Evolutionary conservation across 2,888 invertebrate genomes (phyloP).

Genomic region (Melanostoma scalare): DNA sequence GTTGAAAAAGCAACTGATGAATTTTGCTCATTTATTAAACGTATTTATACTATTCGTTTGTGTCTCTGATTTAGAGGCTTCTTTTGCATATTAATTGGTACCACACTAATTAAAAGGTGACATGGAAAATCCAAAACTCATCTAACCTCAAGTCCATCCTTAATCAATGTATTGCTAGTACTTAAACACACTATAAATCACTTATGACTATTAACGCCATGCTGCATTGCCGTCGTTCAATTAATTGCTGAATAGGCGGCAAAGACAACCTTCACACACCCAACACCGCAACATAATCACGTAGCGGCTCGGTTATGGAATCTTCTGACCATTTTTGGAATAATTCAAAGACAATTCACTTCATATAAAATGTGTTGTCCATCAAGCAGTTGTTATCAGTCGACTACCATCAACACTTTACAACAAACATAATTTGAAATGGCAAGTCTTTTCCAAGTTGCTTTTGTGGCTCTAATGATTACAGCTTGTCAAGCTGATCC

Average conservation of each 20-base stretch:
- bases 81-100: conserved; percentile 11
- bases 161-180: conserved; percentile 8
- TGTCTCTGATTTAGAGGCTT: background rate
- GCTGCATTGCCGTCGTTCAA: background rate
- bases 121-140: conserved; percentile 44
- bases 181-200: conserved; percentile 29
- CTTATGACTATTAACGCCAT: conserved; percentile 11
- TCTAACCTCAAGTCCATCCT: conserved; percentile 54
- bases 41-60: conserved; percentile 46
- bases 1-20: conserved; percentile 10
- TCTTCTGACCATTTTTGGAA: conserved; percentile 44
- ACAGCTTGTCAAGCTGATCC: conserved; percentile 43
- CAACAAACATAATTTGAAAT: conserved; percentile 35
- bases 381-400: conserved; percentile 56
- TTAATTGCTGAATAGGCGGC: conserved; percentile 28
- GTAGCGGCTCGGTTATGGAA: conserved; percentile 48
- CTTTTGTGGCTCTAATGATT: conserved; percentile 17
- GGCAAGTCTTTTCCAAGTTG: conserved; percentile 47
- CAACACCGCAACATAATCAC: conserved; percentile 47
- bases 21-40: background rate
- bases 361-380: conserved; percentile 60
- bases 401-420: conserved; percentile 38
- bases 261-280: conserved; percentile 47
- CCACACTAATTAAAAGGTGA: background rate
- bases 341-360: conserved; percentile 28